A percentile compares a stretch with the other conserved stretches of the same genome.
Conservation (phyloP, 2,113 vertebrate species). For the Mirza zaza region DNA sequence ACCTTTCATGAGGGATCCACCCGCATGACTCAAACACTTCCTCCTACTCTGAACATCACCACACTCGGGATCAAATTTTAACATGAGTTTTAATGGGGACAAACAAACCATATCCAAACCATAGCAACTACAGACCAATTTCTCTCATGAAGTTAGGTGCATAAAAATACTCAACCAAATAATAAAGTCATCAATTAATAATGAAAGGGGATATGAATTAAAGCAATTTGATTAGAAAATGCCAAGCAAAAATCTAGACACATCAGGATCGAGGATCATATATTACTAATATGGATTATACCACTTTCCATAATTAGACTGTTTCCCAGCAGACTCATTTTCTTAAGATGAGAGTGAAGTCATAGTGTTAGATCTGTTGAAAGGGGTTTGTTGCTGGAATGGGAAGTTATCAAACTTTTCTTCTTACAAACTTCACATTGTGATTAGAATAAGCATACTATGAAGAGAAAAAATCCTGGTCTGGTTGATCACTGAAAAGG, state of each 20-base stretch:
- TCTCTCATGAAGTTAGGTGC: not conserved
- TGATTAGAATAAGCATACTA: too few species aligned
- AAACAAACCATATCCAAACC: not conserved
- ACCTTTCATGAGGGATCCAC: not conserved
- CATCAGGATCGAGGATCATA: not conserved
- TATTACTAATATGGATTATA: not conserved
- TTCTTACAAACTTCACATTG: not conserved
- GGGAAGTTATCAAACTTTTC: not conserved
- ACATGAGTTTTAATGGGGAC: not conserved
- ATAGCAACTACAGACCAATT: not conserved
- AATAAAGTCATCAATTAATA: not conserved
- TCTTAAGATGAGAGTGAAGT: not conserved
- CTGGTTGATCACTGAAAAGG: not conserved
- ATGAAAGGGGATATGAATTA: not conserved
- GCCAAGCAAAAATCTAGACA: not conserved
- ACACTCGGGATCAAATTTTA: not conserved
- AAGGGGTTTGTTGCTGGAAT: not conserved
- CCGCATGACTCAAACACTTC: not conserved
- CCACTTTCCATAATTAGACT: not conserved
- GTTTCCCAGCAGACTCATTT: not conserved
- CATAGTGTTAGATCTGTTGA: not conserved
- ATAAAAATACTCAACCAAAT: not conserved
- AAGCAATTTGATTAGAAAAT: not conserved
- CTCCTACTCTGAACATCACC: not conserved
- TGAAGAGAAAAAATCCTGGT: not conserved